A percentile compares a stretch with the other conserved stretches of the same genome.
phyloP scores from a whole-genome alignment of 2,113 vertebrate species.

The Poicephalus gulielmi region DNA sequence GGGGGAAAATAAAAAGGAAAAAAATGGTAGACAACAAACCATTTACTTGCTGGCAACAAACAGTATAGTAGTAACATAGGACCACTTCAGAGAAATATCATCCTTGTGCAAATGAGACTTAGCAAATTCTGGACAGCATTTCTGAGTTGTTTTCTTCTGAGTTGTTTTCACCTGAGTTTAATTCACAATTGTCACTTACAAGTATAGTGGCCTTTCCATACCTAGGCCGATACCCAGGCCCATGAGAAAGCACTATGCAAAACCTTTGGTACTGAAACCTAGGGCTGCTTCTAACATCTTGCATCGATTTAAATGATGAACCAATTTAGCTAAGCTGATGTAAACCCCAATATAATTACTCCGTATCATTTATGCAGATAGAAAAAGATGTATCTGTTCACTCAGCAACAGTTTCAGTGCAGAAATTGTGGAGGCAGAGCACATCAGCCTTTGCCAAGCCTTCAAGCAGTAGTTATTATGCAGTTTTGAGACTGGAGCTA shows the following conservation, averaged over 20 bases:
- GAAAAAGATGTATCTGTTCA: neutral
- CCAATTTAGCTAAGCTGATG: neutral
- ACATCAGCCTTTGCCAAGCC: neutral
- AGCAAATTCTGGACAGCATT: neutral
- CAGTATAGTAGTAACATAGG: neutral
- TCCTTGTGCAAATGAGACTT: neutral
- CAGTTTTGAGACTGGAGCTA: neutral
- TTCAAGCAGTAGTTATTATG: neutral
- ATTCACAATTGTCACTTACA: neutral
- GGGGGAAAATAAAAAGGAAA: fast-evolving
- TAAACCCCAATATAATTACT: neutral
- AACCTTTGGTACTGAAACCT: neutral
- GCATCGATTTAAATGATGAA: neutral
- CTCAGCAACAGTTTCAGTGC: neutral
- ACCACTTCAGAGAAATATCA: neutral
- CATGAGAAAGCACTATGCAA: neutral
- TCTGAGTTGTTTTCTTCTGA: neutral
- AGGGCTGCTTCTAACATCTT: neutral
- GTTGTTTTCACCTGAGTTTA: neutral
- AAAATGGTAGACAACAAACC: neutral
- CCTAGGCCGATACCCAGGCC: neutral
- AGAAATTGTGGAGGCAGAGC: neutral
- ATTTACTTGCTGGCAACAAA: neutral
- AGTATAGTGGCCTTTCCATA: neutral
- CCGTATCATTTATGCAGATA: neutral